These are phyloP conservation scores for Seriola aureovittata DNA, from an alignment of 2,113 vertebrate genomes.

Conservation along the genomic window DNA sequence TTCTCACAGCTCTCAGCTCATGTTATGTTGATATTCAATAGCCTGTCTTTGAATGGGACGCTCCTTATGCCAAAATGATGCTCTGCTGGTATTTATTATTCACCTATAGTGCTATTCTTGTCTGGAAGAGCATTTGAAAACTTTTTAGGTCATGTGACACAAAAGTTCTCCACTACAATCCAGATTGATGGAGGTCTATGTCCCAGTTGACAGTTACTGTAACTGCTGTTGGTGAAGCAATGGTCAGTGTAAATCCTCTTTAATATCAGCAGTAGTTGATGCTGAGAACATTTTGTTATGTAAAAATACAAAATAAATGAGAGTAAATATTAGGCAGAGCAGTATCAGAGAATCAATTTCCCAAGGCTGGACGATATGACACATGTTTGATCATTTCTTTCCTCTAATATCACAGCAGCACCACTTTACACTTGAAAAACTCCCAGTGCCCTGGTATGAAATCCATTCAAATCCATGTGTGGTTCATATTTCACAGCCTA, in stretches of 20 bases:
- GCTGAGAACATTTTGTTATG: not conserved
- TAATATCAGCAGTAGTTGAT: not conserved
- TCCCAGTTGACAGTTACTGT: not conserved
- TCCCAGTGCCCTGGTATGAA: not conserved
- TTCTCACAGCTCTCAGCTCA: not conserved
- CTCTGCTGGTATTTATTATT: not conserved
- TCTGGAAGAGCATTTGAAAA: slow-evolving; percentile 8
- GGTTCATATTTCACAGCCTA: not conserved
- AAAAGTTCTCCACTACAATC: not conserved
- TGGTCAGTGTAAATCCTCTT: not conserved
- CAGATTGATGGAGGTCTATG: not conserved
- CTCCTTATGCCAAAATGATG: not conserved
- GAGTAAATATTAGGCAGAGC: too few relatives aligned
- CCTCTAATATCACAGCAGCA: not conserved
- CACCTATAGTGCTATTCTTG: not conserved
- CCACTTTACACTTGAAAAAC: not conserved
- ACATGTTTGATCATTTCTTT: too few relatives aligned
- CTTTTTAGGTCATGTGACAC: not conserved
- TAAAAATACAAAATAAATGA: not conserved
- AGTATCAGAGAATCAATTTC: too few relatives aligned
- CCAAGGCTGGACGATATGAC: too few relatives aligned
- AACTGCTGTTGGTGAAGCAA: not conserved
- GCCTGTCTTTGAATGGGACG: not conserved
- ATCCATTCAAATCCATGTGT: not conserved
- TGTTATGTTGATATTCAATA: not conserved